Base-by-base conservation (phyloP, 1,140 invertebrate species). In the Saccostrea cuccullata region DNA sequence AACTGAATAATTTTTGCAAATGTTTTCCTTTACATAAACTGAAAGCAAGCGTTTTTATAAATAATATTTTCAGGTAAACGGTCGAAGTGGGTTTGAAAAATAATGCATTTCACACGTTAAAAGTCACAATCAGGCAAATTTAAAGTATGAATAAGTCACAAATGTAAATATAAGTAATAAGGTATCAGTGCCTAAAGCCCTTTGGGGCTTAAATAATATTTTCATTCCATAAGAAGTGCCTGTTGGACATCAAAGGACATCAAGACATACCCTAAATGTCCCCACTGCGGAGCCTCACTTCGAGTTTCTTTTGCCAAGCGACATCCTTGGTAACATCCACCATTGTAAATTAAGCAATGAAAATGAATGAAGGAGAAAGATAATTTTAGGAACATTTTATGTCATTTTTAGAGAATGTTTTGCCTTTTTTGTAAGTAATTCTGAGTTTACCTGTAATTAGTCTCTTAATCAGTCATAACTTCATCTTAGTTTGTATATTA, bases 211-310 rank as follows among this genome's bases (percentile, higher is more conserved):
- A n/a, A n/a, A n/a, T n/a, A n/a, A n/a, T n/a, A n/a, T n/a, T n/a
- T n/a, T n/a, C n/a, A n/a, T n/a, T n/a, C n/a, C 64, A 83, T 95
- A 15, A 92, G 94, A 5, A 90, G 89, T 36, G 86, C 89, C 9
- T 95, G 95, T 85, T 95, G 95, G 95, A 93, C 85, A 94, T 95
- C 95, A 2, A 94, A 94, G 82, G 94, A 93, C 86, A 90, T 92
- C 56, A 93, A 94, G 87, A 92, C 93, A 2, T 92, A 91, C 58
- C 92, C 93, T 0, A 92, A 90, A 30, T 95, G 94, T 90, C 86
- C 92, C 12, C 87, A 86, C 0, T 95, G 94, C 90, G 93, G 93
- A 5, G 89, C 91, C 15, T 86, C 90, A 36, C 90, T 94, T 20
- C 84, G 91, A 40, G 89, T 91, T 11, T 91, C 90, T 2, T 70